Evolutionary conservation across 1,140 invertebrate species (phyloP).

Genomic region (Atta colombica): DNA sequence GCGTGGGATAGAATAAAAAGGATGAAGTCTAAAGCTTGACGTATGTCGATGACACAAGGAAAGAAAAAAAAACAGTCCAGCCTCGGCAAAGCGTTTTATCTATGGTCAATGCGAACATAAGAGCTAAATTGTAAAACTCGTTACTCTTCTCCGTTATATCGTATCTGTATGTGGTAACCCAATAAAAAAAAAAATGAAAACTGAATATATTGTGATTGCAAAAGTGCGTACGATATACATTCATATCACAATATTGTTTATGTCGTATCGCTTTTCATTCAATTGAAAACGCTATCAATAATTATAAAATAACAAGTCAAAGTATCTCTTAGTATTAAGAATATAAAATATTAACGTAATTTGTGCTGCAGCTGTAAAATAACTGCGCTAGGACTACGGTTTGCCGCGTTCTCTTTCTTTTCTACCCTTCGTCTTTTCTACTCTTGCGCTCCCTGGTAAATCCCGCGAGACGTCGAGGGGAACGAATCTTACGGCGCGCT

Average conservation of each 20-base stretch:
- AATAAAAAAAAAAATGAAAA: neutral
- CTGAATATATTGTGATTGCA: neutral
- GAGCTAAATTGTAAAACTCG: slow-evolving; percentile 1
- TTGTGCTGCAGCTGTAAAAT: neutral
- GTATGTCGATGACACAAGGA: slow-evolving; percentile 47
- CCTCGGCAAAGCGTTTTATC: slow-evolving; percentile 15
- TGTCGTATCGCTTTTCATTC: slow-evolving; percentile 2
- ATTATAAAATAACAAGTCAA: neutral
- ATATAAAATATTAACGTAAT: slow-evolving; percentile 23
- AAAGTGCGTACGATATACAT: neutral
- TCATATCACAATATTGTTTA: slow-evolving; percentile 16
- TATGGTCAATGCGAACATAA: slow-evolving; percentile 19
- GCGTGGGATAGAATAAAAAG: slow-evolving; percentile 41
- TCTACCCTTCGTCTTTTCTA: neutral
- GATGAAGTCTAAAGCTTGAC: slow-evolving; percentile 40
- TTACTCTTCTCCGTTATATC: slow-evolving; percentile 16
- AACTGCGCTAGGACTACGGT: neutral
- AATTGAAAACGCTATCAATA: neutral
- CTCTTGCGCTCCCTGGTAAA: neutral
- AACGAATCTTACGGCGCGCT: slow-evolving; percentile 64
- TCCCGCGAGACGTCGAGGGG: slow-evolving; percentile 20
- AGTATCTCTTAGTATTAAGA: neutral
- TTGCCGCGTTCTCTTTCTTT: neutral
- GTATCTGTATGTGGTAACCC: no score
- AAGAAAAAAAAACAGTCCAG: slow-evolving; percentile 18